These are phyloP conservation scores for Dolichallabes microphthalmus DNA, from an alignment of 2,113 vertebrate species.

Conservation along the genomic window DNA sequence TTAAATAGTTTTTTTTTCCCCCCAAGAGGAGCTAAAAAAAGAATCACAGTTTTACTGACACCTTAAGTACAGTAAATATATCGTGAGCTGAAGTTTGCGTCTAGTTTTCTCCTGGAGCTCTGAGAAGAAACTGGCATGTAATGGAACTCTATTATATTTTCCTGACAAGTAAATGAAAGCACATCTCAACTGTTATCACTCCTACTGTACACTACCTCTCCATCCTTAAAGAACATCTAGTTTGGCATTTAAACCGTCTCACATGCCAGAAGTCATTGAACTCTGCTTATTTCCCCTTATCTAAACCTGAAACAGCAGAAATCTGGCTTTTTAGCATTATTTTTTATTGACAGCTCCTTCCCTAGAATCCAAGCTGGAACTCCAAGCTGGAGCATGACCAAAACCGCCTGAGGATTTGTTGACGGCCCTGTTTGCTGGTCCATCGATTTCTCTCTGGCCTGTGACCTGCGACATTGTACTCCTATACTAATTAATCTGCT, in stretches of 20 bases:
- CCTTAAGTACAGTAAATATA: not conserved
- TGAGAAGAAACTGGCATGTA: not conserved
- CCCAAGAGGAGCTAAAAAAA: not conserved
- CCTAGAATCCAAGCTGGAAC: not conserved
- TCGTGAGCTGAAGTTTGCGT: not conserved
- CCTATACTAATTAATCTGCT: slow-evolving; percentile 8
- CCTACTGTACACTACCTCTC: not conserved
- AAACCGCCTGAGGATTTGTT: slow-evolving; percentile 1
- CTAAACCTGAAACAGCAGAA: too few species aligned
- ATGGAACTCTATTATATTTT: not conserved
- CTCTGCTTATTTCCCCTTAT: not conserved
- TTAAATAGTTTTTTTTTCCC: not conserved
- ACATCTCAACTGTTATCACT: not conserved
- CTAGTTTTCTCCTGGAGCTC: not conserved
- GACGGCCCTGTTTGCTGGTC: slow-evolving; percentile 4
- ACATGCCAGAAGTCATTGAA: not conserved
- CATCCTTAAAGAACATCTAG: not conserved
- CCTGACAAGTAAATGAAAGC: too few species aligned
- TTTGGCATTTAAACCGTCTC: not conserved
- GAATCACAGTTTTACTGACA: too few species aligned
- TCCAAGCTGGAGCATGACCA: not conserved
- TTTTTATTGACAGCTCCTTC: not conserved
- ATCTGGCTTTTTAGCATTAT: not conserved
- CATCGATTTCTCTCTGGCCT: slow-evolving; percentile 11
- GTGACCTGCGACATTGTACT: not conserved